phyloP scores from a whole-genome alignment of 2,113 vertebrate species.

The Melospiza melodia region DNA sequence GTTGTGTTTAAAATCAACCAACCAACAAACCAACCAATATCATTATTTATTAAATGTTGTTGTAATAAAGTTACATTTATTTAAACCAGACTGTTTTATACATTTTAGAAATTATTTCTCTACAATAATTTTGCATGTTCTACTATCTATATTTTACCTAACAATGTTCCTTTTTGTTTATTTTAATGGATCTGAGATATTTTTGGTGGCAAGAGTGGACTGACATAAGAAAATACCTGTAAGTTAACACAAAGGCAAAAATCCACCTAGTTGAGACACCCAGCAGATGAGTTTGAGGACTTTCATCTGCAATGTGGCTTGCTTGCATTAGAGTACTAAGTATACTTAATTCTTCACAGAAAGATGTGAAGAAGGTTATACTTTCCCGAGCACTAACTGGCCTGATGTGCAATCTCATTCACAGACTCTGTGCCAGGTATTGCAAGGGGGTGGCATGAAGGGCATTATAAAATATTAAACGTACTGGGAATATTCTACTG shows the following conservation, averaged over 20 bases:
- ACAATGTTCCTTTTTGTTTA: neutral
- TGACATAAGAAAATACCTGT: neutral
- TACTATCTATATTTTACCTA: neutral
- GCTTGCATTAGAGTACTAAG: neutral
- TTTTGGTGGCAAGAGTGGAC: neutral
- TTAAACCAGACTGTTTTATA: neutral
- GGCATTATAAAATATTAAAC: neutral
- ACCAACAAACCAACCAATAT: neutral
- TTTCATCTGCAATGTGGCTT: neutral
- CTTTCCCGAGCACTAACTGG: neutral
- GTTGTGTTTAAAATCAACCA: neutral
- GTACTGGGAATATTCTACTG: neutral
- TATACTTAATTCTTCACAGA: neutral
- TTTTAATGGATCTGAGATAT: neutral
- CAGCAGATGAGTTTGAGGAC: neutral
- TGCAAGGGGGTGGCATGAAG: neutral
- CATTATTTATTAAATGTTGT: neutral
- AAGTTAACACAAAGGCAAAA: neutral
- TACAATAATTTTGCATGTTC: neutral
- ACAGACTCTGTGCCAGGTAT: neutral
- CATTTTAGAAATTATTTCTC: neutral
- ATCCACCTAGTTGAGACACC: neutral
- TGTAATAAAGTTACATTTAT: neutral
- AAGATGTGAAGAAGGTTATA: neutral
- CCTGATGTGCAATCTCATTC: neutral